A percentile compares a stretch with the other conserved stretches of the same genome.
Conservation (phyloP, 2,888 invertebrate species). For the Stenotaenia linearis region DNA sequence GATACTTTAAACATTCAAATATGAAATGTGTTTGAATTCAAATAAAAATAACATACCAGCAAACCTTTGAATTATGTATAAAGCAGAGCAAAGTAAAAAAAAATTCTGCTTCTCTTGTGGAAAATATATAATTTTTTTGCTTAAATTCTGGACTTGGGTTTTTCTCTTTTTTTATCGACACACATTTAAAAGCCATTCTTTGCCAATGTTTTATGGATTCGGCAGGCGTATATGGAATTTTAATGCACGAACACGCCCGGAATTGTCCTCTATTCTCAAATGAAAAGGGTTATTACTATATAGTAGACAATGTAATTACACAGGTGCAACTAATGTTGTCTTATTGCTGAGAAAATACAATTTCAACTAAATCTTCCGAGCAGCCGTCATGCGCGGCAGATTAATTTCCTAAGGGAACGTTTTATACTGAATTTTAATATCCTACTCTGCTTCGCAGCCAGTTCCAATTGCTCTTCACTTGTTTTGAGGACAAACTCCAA, state of each 20-base stretch:
- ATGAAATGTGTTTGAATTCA: background rate
- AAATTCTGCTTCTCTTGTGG: background rate
- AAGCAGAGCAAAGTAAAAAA: background rate
- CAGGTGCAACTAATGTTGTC: background rate
- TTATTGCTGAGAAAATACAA: background rate
- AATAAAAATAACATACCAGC: background rate
- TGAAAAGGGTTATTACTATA: background rate
- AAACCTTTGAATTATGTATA: background rate
- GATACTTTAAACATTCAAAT: background rate
- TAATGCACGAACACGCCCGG: background rate
- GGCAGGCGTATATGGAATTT: background rate
- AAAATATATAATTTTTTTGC: conserved; percentile 18
- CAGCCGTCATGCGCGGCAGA: background rate
- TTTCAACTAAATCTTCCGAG: background rate
- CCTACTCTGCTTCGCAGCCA: background rate
- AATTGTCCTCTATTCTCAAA: background rate
- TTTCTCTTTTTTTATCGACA: background rate
- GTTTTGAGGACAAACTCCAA: background rate
- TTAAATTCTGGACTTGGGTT: background rate
- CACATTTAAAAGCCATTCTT: conserved; percentile 6
- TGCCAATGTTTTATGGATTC: background rate
- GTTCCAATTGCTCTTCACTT: background rate
- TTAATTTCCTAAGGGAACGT: conserved; percentile 1
- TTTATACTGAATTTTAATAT: background rate
- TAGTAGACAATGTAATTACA: conserved; percentile 6